phyloP scores from a whole-genome alignment of 2,797 vertebrate genomes.

The Taenioides sp. region DNA sequence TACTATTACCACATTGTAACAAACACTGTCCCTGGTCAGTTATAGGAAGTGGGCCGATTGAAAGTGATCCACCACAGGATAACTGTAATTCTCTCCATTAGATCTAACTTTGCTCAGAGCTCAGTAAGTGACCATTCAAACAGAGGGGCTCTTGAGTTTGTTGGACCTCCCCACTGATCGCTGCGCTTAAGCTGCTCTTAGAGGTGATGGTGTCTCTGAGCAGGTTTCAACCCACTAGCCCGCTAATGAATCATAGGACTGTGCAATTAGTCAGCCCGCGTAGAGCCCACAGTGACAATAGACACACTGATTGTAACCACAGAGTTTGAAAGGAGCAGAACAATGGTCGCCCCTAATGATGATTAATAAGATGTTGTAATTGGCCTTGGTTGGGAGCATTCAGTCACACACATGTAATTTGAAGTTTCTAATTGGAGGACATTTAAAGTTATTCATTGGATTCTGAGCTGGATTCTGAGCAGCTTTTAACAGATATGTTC shows the following conservation, averaged over 20 bases:
- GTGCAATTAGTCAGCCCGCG: conserved; percentile 72
- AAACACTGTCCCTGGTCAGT: conserved; percentile 49
- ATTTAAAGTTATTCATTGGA: conserved; percentile 65
- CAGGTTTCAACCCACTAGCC: conserved; percentile 64
- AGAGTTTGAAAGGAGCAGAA: conserved; percentile 72
- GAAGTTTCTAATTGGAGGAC: conserved; percentile 66
- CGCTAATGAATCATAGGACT: conserved; percentile 73
- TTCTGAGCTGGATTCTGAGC: conserved; percentile 26
- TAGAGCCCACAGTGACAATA: conserved; percentile 73
- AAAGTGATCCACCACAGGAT: not conserved
- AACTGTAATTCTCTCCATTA: not conserved
- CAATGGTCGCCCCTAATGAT: conserved; percentile 76
- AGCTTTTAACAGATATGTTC: conserved; percentile 51
- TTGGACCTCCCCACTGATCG: conserved; percentile 11
- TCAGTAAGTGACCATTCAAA: conserved; percentile 9
- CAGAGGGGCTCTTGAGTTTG: not conserved
- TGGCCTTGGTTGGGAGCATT: conserved; percentile 67
- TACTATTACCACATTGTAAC: conserved; percentile 39
- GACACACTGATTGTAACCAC: conserved; percentile 77
- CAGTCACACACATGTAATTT: conserved; percentile 66
- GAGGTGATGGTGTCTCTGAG: conserved; percentile 61
- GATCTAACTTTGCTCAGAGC: not conserved
- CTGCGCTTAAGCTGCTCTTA: conserved; percentile 38
- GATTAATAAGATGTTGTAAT: conserved; percentile 79
- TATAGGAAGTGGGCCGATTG: not conserved